Conservation (phyloP, 2,113 vertebrate species). For the Mastomys natalensis region DNA sequence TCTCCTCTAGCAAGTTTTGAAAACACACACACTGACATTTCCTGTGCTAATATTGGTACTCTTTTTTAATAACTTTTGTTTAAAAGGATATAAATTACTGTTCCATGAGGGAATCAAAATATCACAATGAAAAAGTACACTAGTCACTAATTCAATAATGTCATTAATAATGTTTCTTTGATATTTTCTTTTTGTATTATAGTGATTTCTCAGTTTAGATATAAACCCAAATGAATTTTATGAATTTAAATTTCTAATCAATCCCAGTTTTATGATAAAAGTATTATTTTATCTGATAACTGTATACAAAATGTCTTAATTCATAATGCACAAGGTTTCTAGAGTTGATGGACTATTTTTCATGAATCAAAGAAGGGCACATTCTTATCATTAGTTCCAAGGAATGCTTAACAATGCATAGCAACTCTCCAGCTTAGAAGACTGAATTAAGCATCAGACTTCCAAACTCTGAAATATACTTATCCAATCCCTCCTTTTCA, state of each 20-base stretch:
- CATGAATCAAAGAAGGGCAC: conserved; percentile 9
- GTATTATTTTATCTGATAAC: conserved; percentile 23
- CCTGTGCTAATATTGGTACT: conserved; percentile 12
- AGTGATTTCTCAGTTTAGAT: conserved; percentile 7
- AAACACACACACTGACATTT: not conserved
- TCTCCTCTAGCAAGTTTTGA: conserved; percentile 9
- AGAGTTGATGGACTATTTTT: conserved; percentile 36
- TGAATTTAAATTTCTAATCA: conserved; percentile 26
- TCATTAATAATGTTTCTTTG: not conserved
- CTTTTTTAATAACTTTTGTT: conserved; percentile 5
- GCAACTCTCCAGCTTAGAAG: conserved; percentile 16
- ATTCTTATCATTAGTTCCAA: conserved; percentile 47
- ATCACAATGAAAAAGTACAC: not conserved
- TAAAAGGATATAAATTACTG: conserved; percentile 19
- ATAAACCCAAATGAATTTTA: not conserved
- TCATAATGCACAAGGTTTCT: not conserved
- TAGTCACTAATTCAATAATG: not conserved
- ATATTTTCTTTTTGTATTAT: conserved; percentile 12
- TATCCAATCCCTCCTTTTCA: conserved; percentile 31
- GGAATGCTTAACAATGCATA: not conserved
- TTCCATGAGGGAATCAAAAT: not conserved
- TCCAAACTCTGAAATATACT: conserved; percentile 33
- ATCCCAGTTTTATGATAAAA: not conserved
- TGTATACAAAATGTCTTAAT: conserved; percentile 43
- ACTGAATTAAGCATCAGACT: conserved; percentile 16